These are phyloP conservation scores for Vandiemenella viatica DNA, from an alignment of 2,888 invertebrate genomes.

Conservation along the genomic window DNA sequence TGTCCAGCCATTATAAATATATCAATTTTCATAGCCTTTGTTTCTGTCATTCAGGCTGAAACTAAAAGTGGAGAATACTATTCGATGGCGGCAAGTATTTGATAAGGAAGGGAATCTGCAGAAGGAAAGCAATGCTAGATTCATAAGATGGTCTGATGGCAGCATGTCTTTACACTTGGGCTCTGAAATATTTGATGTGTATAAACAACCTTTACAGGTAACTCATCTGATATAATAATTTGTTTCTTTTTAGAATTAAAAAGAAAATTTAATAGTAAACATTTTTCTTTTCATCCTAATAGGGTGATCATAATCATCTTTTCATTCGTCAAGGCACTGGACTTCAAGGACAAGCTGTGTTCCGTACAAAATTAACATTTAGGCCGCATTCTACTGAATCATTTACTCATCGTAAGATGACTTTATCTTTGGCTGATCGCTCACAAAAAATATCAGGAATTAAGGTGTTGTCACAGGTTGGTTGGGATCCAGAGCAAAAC, in stretches of 20 bases:
- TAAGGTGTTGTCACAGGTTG: slow-evolving; percentile 87
- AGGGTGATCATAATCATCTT: slow-evolving; percentile 93
- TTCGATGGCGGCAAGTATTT: slow-evolving; percentile 79
- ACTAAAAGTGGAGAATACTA: slow-evolving; percentile 92
- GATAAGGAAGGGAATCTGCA: slow-evolving; percentile 66
- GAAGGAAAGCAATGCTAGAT: slow-evolving; percentile 86
- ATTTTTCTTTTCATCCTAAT: slow-evolving; percentile 21
- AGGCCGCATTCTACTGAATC: slow-evolving; percentile 97
- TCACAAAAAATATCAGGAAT: slow-evolving; percentile 88
- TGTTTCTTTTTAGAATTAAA: not conserved
- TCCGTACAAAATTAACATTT: slow-evolving; percentile 91
- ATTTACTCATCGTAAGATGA: slow-evolving; percentile 98
- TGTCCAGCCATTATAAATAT: too few species aligned
- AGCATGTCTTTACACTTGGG: slow-evolving; percentile 94
- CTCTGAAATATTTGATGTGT: slow-evolving; percentile 94
- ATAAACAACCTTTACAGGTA: slow-evolving; percentile 76
- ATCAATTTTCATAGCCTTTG: too few species aligned
- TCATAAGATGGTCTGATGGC: slow-evolving; percentile 96
- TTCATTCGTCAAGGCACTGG: slow-evolving; percentile 97
- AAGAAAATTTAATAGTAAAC: not conserved
- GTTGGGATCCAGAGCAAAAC: slow-evolving; percentile 86
- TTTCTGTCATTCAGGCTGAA: slow-evolving; percentile 45
- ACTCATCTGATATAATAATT: slow-evolving; percentile 16
- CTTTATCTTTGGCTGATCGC: slow-evolving; percentile 88
- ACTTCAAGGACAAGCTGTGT: slow-evolving; percentile 93